phyloP scores from a whole-genome alignment of 2,888 invertebrate species.

The Tinea pellionella region DNA sequence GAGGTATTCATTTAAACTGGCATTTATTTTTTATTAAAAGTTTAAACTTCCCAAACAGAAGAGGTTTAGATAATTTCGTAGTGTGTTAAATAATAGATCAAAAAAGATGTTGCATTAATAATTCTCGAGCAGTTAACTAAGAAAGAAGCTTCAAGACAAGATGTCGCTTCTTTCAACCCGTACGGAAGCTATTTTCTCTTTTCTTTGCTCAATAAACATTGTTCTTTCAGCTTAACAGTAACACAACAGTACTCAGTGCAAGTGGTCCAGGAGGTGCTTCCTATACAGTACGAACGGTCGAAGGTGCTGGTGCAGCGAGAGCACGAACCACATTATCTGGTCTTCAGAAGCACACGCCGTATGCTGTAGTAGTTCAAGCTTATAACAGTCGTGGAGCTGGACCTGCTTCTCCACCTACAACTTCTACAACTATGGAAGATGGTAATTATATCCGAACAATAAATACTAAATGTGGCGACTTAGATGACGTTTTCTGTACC shows the following conservation, averaged over 20 bases:
- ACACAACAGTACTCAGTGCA: slow-evolving; percentile 52
- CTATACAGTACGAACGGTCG: slow-evolving; percentile 82
- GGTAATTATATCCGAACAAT: slow-evolving; percentile 71
- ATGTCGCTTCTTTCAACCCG: no score
- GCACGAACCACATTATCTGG: slow-evolving; percentile 73
- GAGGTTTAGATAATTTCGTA: no score
- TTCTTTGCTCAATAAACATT: neutral
- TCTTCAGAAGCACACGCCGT: slow-evolving; percentile 82
- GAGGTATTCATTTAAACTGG: slow-evolving; percentile 60
- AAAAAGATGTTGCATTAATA: no score
- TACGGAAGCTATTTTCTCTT: no score
- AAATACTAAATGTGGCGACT: no score
- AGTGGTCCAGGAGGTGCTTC: slow-evolving; percentile 62
- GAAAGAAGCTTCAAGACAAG: no score
- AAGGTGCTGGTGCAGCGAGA: slow-evolving; percentile 79
- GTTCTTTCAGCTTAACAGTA: slow-evolving; percentile 45
- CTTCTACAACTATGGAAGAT: slow-evolving; percentile 85
- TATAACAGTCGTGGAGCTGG: slow-evolving; percentile 90
- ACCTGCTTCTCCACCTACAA: slow-evolving; percentile 83
- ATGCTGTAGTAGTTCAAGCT: slow-evolving; percentile 86
- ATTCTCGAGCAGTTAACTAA: no score
- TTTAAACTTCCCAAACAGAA: neutral
- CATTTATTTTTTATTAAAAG: neutral
- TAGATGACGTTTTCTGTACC: no score
- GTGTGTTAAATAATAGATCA: no score